A percentile compares a stretch with the other conserved stretches of the same genome.
These are phyloP conservation scores for Drosophila obscura DNA, from an alignment of 1,140 invertebrate genomes.

Conservation along the genomic window DNA sequence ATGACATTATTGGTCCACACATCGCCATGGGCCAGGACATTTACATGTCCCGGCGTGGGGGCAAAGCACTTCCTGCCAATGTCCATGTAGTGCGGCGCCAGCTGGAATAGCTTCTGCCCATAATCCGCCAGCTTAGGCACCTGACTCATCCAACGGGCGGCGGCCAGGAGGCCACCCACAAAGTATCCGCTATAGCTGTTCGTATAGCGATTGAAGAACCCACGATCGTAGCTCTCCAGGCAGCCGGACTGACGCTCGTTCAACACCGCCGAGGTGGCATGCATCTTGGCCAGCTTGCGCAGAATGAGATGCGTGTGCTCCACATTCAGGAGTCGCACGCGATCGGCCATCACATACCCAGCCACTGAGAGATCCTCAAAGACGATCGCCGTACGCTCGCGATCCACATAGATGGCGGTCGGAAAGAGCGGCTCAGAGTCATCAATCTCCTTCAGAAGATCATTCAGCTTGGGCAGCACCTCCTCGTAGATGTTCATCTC, in stretches of 20 bases:
- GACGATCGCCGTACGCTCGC: constrained; percentile 63
- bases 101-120: constrained; percentile 63
- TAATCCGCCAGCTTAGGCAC: constrained; percentile 55
- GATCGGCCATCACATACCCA: constrained; percentile 84
- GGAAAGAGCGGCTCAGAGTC: constrained; percentile 70
- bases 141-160: constrained; percentile 65
- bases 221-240: constrained; percentile 71
- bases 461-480: constrained; percentile 70
- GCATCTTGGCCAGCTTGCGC: constrained; percentile 85
- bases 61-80: constrained; percentile 68
- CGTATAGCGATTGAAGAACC: constrained; percentile 76
- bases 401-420: constrained; percentile 66
- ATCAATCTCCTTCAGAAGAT: constrained; percentile 56
- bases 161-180: constrained; percentile 63
- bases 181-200: constrained; percentile 73
- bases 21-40: constrained; percentile 88
- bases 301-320: constrained; percentile 85
- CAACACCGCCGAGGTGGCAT: constrained; percentile 84
- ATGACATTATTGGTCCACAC: constrained; percentile 89
- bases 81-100: constrained; percentile 75
- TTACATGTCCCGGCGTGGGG: constrained; percentile 84
- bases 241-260: constrained; percentile 62
- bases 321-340: constrained; percentile 85
- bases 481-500: constrained; percentile 80
- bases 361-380: constrained; percentile 72